Evolutionary conservation across 2,113 vertebrate species (phyloP).

Genomic region (Crypturellus undulatus): DNA sequence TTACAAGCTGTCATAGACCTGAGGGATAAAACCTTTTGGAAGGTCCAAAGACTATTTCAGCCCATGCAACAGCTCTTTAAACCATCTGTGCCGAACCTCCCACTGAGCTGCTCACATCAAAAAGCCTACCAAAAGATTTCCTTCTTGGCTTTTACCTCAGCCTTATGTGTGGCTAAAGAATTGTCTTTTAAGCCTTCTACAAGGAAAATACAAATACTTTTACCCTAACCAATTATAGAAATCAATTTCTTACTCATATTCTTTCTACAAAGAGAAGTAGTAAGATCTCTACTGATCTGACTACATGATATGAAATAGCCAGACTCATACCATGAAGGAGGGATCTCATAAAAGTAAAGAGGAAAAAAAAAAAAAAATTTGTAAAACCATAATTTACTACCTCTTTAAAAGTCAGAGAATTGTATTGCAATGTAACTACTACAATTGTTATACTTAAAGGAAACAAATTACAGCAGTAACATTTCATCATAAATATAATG

Average conservation of each 20-base stretch:
- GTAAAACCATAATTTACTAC: background rate
- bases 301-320: background rate
- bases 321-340: background rate
- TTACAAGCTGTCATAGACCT: background rate
- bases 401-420: background rate
- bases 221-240: background rate
- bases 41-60: conserved; percentile 19
- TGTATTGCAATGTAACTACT: background rate
- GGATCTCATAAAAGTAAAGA: background rate
- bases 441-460: background rate
- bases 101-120: conserved; percentile 19
- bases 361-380: background rate
- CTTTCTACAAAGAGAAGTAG: background rate
- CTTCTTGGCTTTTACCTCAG: background rate
- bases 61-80: conserved; percentile 21
- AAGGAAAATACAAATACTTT: background rate
- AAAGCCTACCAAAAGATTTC: background rate
- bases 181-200: background rate
- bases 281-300: background rate
- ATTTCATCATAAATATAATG: background rate
- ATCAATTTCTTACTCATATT: background rate
- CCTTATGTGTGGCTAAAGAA: background rate
- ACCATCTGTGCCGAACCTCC: conserved; percentile 24
- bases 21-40: background rate
- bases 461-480: background rate